These are phyloP conservation scores for Amphiprion percula DNA, from an alignment of 2,113 vertebrate genomes.

Conservation along the genomic window DNA sequence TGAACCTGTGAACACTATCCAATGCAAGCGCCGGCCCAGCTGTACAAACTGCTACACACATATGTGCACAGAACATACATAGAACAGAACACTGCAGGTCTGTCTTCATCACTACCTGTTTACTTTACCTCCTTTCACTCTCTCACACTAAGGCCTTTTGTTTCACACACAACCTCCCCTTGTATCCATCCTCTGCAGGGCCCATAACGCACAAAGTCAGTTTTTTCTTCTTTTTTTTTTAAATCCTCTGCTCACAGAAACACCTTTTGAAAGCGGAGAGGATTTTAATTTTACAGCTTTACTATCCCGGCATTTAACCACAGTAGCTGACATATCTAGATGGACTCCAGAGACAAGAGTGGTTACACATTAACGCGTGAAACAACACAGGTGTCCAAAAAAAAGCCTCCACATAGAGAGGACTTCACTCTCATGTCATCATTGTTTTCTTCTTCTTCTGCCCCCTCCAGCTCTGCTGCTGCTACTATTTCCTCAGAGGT, in stretches of 20 bases:
- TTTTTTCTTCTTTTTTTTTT: too few species aligned
- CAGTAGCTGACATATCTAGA: slow-evolving; percentile 35
- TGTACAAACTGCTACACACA: slow-evolving; percentile 88
- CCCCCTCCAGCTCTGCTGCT: slow-evolving; percentile 8
- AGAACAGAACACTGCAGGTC: slow-evolving; percentile 87
- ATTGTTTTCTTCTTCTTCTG: background rate
- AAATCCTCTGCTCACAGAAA: slow-evolving; percentile 10
- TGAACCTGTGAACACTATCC: slow-evolving; percentile 27
- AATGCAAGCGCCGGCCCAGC: slow-evolving; percentile 83
- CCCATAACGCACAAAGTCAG: slow-evolving; percentile 1
- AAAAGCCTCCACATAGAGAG: background rate
- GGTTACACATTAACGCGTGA: slow-evolving; percentile 61
- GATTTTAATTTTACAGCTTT: slow-evolving; percentile 7
- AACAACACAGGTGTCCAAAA: slow-evolving; percentile 11
- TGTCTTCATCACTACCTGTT: slow-evolving; percentile 90
- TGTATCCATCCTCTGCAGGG: slow-evolving; percentile 53
- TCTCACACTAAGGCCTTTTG: slow-evolving; percentile 91
- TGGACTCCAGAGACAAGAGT: background rate
- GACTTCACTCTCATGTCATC: background rate
- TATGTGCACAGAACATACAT: slow-evolving; percentile 76
- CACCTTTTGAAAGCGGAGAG: background rate
- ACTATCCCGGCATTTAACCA: slow-evolving; percentile 11
- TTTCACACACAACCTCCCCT: slow-evolving; percentile 67
- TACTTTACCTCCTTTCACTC: slow-evolving; percentile 92
- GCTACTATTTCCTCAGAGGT: slow-evolving; percentile 56